These are phyloP conservation scores for Neuroterus valhalla DNA, from an alignment of 1,140 invertebrate species.

Conservation along the genomic window DNA sequence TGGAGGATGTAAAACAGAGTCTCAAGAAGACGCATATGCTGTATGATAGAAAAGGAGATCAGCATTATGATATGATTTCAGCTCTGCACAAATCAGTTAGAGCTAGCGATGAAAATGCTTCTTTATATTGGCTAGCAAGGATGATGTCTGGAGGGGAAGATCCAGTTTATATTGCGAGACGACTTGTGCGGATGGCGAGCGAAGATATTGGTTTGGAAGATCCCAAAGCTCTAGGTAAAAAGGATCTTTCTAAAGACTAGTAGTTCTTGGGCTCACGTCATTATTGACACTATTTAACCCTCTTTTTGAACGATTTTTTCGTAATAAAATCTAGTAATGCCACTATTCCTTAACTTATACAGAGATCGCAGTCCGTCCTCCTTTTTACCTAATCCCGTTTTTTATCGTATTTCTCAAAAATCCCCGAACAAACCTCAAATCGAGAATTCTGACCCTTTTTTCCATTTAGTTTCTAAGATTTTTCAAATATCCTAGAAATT, in stretches of 20 bases:
- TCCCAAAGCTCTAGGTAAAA: conserved; percentile 75
- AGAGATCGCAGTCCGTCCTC: too few relatives aligned
- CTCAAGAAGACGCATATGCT: conserved; percentile 82
- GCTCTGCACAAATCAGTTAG: conserved; percentile 91
- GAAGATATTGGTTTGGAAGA: conserved; percentile 83
- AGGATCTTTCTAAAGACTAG: conserved; percentile 12
- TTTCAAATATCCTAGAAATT: too few relatives aligned
- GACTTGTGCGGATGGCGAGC: conserved; percentile 84
- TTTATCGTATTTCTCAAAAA: too few relatives aligned
- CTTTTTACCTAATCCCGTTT: too few relatives aligned
- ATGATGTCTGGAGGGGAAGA: conserved; percentile 90
- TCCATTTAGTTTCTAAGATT: too few relatives aligned
- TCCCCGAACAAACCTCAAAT: too few relatives aligned
- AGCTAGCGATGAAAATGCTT: conserved; percentile 87
- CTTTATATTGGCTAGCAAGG: conserved; percentile 88
- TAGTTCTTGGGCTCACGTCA: too few relatives aligned
- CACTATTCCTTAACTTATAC: too few relatives aligned
- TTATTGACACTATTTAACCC: too few relatives aligned
- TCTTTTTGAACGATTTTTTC: too few relatives aligned
- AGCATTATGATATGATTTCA: conserved; percentile 90
- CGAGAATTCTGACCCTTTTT: too few relatives aligned
- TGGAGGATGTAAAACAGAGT: conserved; percentile 79
- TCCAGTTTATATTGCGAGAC: conserved; percentile 86
- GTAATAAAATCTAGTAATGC: too few relatives aligned
- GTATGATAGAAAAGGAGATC: conserved; percentile 88